Conservation (phyloP, 2,113 vertebrate species). For the Pycnonotus jocosus region DNA sequence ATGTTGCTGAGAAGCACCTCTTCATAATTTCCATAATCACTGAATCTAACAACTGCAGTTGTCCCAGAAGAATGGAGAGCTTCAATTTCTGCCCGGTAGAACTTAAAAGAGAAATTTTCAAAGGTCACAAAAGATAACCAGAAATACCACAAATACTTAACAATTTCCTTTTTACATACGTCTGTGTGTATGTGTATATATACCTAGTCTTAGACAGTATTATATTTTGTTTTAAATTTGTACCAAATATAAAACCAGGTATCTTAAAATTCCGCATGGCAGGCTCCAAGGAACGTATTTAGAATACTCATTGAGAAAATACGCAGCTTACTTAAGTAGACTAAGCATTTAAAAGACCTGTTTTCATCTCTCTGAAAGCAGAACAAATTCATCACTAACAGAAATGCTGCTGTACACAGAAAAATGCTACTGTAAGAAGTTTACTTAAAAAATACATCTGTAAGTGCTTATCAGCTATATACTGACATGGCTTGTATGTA, state of each 20-base stretch:
- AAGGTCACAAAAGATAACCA: neutral
- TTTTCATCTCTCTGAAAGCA: neutral
- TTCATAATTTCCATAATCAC: slow-evolving; percentile 97
- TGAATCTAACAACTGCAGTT: slow-evolving; percentile 96
- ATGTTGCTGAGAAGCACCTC: slow-evolving; percentile 96
- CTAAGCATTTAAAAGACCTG: neutral
- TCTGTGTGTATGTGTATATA: accelerated
- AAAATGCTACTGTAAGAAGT: neutral
- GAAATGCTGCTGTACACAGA: neutral
- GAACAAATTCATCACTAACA: neutral
- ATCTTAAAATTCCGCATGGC: neutral
- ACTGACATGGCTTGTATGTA: neutral
- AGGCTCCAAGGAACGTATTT: neutral
- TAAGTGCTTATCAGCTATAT: neutral
- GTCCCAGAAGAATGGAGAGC: slow-evolving; percentile 94
- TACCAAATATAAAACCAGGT: neutral
- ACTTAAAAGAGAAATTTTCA: slow-evolving; percentile 76
- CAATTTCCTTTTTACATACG: neutral
- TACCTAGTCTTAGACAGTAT: neutral
- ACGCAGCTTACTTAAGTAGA: neutral
- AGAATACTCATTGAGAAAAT: neutral
- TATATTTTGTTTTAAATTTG: neutral
- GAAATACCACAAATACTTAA: neutral
- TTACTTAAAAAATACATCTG: neutral
- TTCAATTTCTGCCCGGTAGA: slow-evolving; percentile 93